Evolutionary conservation across 2,113 vertebrate species (phyloP).

Genomic region (Leptocoma aspasia): DNA sequence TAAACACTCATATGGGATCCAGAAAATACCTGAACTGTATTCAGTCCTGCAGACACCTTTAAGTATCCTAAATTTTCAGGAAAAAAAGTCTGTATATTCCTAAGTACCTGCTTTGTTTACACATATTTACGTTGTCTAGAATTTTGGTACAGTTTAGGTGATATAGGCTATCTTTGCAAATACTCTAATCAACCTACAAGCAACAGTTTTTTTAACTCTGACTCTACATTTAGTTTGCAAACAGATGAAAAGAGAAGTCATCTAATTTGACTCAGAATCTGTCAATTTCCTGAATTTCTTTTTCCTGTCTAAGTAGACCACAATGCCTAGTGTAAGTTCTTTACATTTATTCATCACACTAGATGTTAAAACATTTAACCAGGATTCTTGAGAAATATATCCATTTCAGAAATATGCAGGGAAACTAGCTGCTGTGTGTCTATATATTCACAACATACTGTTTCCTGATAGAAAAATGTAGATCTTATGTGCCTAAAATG

Average conservation of each 20-base stretch:
- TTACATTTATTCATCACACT: background rate
- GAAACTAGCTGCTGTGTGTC: background rate
- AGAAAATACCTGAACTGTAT: background rate
- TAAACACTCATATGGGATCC: background rate
- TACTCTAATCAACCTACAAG: background rate
- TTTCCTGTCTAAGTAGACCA: background rate
- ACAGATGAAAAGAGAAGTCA: background rate
- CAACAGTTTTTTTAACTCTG: background rate
- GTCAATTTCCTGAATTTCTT: background rate
- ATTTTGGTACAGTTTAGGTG: background rate
- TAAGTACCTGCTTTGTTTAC: background rate
- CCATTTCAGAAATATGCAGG: background rate
- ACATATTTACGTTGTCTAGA: background rate
- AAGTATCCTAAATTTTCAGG: background rate
- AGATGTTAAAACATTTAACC: background rate
- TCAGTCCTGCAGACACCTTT: background rate
- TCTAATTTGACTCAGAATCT: background rate
- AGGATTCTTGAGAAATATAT: background rate
- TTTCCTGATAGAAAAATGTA: background rate
- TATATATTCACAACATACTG: background rate
- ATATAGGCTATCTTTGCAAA: background rate
- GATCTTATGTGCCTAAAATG: background rate
- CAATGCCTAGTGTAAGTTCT: background rate
- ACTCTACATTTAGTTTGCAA: background rate
- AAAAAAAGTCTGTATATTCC: background rate